phyloP scores from a whole-genome alignment of 2,888 invertebrate species.

The Tipula vernalis region DNA sequence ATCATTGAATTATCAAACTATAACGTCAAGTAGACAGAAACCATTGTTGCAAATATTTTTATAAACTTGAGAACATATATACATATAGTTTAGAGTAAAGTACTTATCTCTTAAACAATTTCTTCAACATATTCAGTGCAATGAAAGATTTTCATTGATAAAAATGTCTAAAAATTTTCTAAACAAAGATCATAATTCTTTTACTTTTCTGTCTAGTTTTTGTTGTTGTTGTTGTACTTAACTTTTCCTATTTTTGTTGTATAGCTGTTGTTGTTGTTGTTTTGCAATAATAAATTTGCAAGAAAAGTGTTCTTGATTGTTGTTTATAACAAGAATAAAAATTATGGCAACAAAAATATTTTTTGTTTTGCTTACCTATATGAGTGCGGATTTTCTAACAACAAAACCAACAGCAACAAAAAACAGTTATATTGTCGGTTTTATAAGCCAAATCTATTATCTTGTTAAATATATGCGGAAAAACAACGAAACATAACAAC shows the following conservation, averaged over 20 bases:
- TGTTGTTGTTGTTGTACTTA: not conserved
- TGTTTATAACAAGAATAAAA: not conserved
- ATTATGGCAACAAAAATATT: not conserved
- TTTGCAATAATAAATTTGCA: not conserved
- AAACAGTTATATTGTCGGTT: not conserved
- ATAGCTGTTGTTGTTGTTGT: not conserved
- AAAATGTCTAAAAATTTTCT: not conserved
- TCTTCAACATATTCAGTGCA: not conserved
- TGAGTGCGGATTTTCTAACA: not conserved
- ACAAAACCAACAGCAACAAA: too few species aligned
- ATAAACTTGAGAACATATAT: not conserved
- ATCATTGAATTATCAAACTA: not conserved
- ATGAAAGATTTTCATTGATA: not conserved
- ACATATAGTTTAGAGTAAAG: not conserved
- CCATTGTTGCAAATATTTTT: not conserved
- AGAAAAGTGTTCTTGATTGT: not conserved
- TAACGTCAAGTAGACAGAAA: not conserved
- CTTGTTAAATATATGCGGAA: not conserved
- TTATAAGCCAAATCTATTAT: not conserved
- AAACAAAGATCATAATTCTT: constrained; percentile 4
- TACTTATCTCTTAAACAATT: not conserved
- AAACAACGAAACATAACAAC: not conserved
- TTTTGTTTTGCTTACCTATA: not conserved
- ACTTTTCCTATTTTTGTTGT: not conserved
- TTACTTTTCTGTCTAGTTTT: not conserved